Base-by-base conservation (phyloP, 2,113 vertebrate genomes). In the Pteruthius melanotis region DNA sequence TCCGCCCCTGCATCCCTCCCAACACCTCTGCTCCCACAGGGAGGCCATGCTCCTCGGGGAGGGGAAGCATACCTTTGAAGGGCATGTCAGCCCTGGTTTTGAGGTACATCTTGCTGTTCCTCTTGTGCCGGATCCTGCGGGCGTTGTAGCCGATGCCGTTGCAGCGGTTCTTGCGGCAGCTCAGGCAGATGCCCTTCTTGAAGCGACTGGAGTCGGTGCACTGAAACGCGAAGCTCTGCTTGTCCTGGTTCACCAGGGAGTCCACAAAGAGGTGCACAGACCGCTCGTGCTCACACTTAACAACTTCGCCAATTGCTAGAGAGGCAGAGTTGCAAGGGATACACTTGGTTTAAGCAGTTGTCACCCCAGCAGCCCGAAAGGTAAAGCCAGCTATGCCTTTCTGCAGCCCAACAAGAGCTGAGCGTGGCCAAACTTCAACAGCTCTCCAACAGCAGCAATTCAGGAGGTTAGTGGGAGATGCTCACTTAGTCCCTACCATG, bases 111-210 rank as follows among this genome's bases (percentile, higher is more conserved):
- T 99, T 99, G 95, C 94, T 99, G 95, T 99, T 99, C 57, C 98
- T 98, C 77, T 98, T 98, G 84, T 98, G 99, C 10, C 98, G 97
- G 52, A 98, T 99, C 68, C 98, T 99, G 88, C 98, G 98, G 54
- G 98, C 95, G 1, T 99, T 99, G 97, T 99, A 99, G 81, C 99
- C 99, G 2, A 99, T 99, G 95, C 97, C 98, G 23, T 98, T 99
- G 97, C 99, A 99, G 59, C 99, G 99, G 92, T 99, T 99, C 94
- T 99, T 99, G 71, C 99, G 98, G 97, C 99, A 99, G 97, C 99
- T 99, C 95, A 99, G 98, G 89, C 99, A 99, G 97, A 99, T 99
- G 2, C 99, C 99, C 95, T 99, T 99, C 96, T 99, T 99, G 97
- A 99, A 99, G 76, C 99, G 99, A 6, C 97, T 98, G 1, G 99